Conservation (phyloP, 2,113 vertebrate genomes). For the Python bivittatus region DNA sequence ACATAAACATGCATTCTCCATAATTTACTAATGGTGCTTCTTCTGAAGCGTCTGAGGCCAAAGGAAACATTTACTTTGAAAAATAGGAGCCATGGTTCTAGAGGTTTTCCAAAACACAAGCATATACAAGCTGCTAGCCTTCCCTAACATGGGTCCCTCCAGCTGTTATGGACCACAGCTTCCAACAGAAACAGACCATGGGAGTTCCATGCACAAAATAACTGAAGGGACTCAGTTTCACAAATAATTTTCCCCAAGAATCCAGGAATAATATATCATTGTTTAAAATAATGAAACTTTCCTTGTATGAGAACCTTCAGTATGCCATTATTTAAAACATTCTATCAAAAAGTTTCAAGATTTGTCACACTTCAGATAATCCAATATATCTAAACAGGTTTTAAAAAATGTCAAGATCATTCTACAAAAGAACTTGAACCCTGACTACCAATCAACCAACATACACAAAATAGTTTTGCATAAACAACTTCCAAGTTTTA, state of each 20-base stretch:
- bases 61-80: not conserved
- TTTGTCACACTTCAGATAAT: not conserved
- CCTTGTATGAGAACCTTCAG: not conserved
- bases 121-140: not conserved
- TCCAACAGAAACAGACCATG: not conserved
- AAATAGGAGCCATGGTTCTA: not conserved
- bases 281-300: not conserved
- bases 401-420: not conserved
- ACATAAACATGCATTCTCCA: not conserved
- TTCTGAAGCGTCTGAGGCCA: not conserved
- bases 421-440: not conserved
- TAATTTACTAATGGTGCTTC: not conserved
- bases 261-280: conserved; percentile 11
- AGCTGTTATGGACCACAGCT: not conserved
- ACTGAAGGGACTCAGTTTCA: not conserved
- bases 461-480: not conserved
- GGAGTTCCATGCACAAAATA: not conserved
- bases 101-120: not conserved
- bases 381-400: not conserved
- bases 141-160: not conserved
- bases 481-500: not conserved
- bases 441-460: not conserved
- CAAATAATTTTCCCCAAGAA: not conserved
- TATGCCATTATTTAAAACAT: not conserved
- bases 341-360: not conserved